phyloP scores from a whole-genome alignment of 2,797 vertebrate genomes.

The Tympanoctomys barrerae region DNA sequence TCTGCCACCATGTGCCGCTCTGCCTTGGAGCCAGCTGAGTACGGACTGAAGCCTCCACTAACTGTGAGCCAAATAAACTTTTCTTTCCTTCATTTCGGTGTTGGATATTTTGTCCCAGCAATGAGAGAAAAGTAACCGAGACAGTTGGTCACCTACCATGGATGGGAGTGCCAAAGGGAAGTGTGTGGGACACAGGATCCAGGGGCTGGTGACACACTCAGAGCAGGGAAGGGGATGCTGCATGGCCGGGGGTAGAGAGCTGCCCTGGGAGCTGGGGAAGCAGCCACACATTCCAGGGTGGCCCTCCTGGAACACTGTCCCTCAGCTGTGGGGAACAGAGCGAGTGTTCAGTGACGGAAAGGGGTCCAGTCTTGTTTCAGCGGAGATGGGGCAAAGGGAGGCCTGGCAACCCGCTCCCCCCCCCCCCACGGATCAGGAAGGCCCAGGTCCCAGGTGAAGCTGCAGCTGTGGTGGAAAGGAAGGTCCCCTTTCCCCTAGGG shows the following conservation, averaged over 20 bases:
- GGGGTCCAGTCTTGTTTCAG: not conserved
- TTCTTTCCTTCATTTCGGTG: too few relatives aligned
- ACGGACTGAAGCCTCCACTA: too few relatives aligned
- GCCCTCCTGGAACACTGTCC: not conserved
- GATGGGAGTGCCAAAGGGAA: accelerated
- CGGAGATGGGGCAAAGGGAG: not conserved
- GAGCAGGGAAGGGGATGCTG: too few relatives aligned
- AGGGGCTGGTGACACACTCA: accelerated
- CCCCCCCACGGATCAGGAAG: not conserved
- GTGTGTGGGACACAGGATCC: accelerated
- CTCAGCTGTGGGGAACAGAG: not conserved
- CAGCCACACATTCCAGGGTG: not conserved
- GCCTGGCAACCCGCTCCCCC: accelerated
- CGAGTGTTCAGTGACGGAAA: accelerated
- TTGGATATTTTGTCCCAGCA: too few relatives aligned
- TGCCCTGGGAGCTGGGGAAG: accelerated
- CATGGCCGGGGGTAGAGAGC: not conserved
- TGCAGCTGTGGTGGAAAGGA: not conserved
- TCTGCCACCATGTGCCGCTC: too few relatives aligned
- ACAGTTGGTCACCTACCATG: not conserved
- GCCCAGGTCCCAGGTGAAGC: not conserved
- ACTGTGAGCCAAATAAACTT: too few relatives aligned
- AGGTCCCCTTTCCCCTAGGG: not conserved
- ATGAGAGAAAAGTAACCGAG: too few relatives aligned
- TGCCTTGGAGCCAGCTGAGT: too few relatives aligned